Percentiles rank a stretch among this genome's conserved stretches.
phyloP scores from a whole-genome alignment of 1,140 invertebrate species.

The Magallana angulata region DNA sequence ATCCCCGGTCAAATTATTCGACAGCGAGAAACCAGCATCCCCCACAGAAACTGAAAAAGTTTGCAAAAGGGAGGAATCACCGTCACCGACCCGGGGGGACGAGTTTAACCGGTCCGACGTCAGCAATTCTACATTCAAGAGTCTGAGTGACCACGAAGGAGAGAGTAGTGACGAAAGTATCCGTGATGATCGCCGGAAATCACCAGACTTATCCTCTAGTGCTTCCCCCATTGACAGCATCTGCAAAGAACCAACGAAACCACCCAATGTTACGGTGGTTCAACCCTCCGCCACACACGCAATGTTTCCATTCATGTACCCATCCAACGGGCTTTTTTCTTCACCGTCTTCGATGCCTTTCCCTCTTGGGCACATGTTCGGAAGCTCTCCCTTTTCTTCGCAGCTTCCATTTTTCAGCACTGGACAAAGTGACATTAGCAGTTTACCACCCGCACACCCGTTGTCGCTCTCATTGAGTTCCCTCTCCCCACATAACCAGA shows the following conservation, averaged over 20 bases:
- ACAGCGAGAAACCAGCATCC: neutral
- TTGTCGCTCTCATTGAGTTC: conserved; percentile 52
- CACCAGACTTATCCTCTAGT: conserved; percentile 39
- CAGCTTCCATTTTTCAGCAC: conserved; percentile 54
- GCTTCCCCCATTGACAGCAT: conserved; percentile 39
- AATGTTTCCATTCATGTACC: conserved; percentile 61
- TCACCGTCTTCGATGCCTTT: conserved; percentile 55
- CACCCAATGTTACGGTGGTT: conserved; percentile 59
- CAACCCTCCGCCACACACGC: conserved; percentile 59
- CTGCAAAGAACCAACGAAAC: conserved; percentile 44
- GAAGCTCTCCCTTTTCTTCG: conserved; percentile 49
- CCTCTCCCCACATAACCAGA: conserved; percentile 43
- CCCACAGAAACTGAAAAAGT: neutral
- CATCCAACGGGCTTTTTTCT: conserved; percentile 56
- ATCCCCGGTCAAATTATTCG: neutral
- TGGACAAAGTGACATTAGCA: conserved; percentile 52
- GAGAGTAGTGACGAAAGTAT: conserved; percentile 54
- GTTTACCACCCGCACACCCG: conserved; percentile 53
- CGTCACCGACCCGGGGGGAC: conserved; percentile 39
- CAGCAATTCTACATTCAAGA: conserved; percentile 35
- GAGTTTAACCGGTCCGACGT: conserved; percentile 47
- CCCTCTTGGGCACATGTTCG: conserved; percentile 58
- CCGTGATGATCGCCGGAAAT: conserved; percentile 48
- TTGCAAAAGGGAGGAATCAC: neutral
- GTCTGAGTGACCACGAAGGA: conserved; percentile 45